These are phyloP conservation scores for Choristoneura fumiferana DNA, from an alignment of 1,140 invertebrate genomes.

Conservation along the genomic window DNA sequence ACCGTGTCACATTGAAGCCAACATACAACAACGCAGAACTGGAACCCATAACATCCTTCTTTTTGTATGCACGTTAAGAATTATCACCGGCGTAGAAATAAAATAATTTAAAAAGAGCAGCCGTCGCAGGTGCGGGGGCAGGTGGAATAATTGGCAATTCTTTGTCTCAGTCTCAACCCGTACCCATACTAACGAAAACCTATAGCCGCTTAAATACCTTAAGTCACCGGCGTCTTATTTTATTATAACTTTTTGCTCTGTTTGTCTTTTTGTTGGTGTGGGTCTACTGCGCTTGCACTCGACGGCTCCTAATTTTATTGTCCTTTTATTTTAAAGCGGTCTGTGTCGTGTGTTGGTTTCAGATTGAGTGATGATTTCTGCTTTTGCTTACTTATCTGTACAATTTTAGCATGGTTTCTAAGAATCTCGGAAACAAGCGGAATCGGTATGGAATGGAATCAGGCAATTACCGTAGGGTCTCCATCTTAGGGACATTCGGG, in stretches of 20 bases:
- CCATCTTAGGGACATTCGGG: too few species aligned
- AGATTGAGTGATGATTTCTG: conserved; percentile 5
- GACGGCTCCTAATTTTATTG: conserved; percentile 15
- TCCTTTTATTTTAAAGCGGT: conserved; percentile 16
- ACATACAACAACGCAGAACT: background rate
- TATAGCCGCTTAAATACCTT: conserved; percentile 51
- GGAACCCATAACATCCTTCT: conserved; percentile 15
- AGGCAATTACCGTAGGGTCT: too few species aligned
- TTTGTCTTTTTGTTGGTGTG: conserved; percentile 19
- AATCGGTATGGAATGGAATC: too few species aligned
- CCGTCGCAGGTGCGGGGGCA: conserved; percentile 70
- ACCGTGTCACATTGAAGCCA: background rate
- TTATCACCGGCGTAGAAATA: conserved; percentile 72
- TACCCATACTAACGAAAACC: conserved; percentile 57
- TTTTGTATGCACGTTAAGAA: conserved; percentile 37
- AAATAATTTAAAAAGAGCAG: conserved; percentile 64
- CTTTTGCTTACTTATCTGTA: background rate
- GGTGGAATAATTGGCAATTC: conserved; percentile 77
- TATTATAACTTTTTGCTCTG: conserved; percentile 29
- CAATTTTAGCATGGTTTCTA: too few species aligned
- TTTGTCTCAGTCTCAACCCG: conserved; percentile 73
- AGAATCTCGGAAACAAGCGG: too few species aligned
- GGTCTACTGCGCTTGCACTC: conserved; percentile 15
- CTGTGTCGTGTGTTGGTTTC: background rate
- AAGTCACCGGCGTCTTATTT: conserved; percentile 50